Evolutionary conservation across 1,140 invertebrate species (phyloP), one percentile per base, ranked within the genome.

Genomic region (Drosophila bocqueti): DNA sequence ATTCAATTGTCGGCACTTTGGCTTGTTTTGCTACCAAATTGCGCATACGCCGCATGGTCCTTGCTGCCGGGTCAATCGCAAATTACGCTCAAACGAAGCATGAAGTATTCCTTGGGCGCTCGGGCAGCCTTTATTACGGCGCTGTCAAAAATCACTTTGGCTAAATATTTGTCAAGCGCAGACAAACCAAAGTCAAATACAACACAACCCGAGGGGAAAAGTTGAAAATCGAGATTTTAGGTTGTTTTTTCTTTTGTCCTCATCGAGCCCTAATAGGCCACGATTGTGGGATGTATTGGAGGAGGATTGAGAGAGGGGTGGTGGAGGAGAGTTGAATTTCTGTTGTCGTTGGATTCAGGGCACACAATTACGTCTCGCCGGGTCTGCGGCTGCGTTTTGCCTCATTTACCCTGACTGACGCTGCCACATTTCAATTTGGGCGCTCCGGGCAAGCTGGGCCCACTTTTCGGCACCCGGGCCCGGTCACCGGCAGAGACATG

Each of bases 121-220:
- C 52, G 52, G 31, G 60, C 43, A 68, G 42, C 75, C 74, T 67
- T 61, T 79, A 76, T 76, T 76, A 79, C 69, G 65, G 69, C 73
- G 76, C 80, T 86, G 83, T 83, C 84, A 89, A 80, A 89, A 87
- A 89, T 83, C 84, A 87, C 77, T 87, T 84, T 84, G 72, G 83
- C 68, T 74, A 89, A 89, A 83, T 89, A 89, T 87, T 81, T 81
- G 84, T 74, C 76, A 87, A 71, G 63, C 69, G 50, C 76, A 80
- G 81, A 68, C 67, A 72, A 26, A 69, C 67, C 60, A 83, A 74
- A 80, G 55, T 83, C 64, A 79, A 86, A 86, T 72, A 79, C 49
- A 52, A 66, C 50, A 34, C 21, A 49, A 18, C 47, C 47, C 47
- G 47, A 49, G 42, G 24, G 46, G 68, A 16, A 29, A 64, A 45